Conservation (phyloP, 1,140 invertebrate species). For the Ips nitidus region DNA sequence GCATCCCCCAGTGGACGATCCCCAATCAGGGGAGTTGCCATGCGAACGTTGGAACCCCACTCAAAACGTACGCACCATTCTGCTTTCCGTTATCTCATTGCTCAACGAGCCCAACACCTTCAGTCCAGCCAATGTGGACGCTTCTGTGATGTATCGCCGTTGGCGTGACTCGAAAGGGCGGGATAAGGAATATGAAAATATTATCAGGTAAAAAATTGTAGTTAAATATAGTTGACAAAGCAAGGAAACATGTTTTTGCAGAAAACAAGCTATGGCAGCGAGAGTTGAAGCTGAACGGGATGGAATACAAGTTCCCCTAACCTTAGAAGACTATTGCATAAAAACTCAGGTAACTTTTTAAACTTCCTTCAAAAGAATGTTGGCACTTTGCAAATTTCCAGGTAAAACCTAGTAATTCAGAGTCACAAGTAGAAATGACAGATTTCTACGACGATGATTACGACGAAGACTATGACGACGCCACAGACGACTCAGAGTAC, state of each 20-base stretch:
- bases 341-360: constrained; percentile 66
- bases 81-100: constrained; percentile 97
- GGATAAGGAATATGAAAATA: constrained; percentile 99
- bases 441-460: constrained; percentile 95
- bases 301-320: constrained; percentile 94
- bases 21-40: constrained; percentile 96
- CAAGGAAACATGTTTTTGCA: constrained; percentile 53
- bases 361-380: not conserved
- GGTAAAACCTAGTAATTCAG: constrained; percentile 75
- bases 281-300: constrained; percentile 94
- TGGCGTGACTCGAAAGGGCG: constrained; percentile 98
- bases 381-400: not conserved
- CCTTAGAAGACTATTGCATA: constrained; percentile 97
- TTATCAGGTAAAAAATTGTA: constrained; percentile 77
- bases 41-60: constrained; percentile 99
- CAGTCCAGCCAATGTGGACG: constrained; percentile 99
- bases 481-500: constrained; percentile 65
- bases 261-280: constrained; percentile 95
- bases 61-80: constrained; percentile 97
- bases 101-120: constrained; percentile 99
- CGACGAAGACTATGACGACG: constrained; percentile 72
- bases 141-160: constrained; percentile 98
- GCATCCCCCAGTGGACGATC: constrained; percentile 98
- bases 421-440: constrained; percentile 76
- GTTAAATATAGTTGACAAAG: not conserved